Evolutionary conservation across 2,888 invertebrate genomes (phyloP).

Genomic region (Clepsis dumicolana): DNA sequence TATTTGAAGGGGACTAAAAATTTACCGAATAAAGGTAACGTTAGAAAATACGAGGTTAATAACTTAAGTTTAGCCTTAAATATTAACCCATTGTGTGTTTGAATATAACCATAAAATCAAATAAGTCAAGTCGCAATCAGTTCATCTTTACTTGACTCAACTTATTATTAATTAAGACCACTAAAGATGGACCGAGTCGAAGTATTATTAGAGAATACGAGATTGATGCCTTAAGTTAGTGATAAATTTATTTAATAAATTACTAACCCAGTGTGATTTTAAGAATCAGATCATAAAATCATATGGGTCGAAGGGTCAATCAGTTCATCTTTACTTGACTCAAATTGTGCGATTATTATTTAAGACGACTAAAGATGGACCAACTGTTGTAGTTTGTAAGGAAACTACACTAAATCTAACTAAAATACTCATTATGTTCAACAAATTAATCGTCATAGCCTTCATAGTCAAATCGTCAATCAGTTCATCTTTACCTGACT

Average conservation of each 20-base stretch:
- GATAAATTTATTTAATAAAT: not conserved
- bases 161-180: not conserved
- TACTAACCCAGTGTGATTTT: not conserved
- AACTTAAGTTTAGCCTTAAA: too few relatives aligned
- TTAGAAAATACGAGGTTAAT: too few relatives aligned
- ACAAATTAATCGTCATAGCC: too few relatives aligned
- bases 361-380: not conserved
- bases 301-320: not conserved
- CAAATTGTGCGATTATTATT: not conserved
- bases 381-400: too few relatives aligned
- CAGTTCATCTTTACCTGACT: not conserved
- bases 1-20: too few relatives aligned
- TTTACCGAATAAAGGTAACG: too few relatives aligned
- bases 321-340: constrained; percentile 1
- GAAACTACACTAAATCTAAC: too few relatives aligned
- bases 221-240: not conserved
- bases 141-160: not conserved
- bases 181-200: not conserved
- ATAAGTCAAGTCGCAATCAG: not conserved
- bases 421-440: too few relatives aligned
- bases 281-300: not conserved
- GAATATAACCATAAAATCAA: not conserved
- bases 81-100: too few relatives aligned
- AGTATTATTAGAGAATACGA: not conserved
- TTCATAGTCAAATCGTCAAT: not conserved